Base-by-base conservation (phyloP, 2,797 vertebrate species). In the Falco berigora region DNA sequence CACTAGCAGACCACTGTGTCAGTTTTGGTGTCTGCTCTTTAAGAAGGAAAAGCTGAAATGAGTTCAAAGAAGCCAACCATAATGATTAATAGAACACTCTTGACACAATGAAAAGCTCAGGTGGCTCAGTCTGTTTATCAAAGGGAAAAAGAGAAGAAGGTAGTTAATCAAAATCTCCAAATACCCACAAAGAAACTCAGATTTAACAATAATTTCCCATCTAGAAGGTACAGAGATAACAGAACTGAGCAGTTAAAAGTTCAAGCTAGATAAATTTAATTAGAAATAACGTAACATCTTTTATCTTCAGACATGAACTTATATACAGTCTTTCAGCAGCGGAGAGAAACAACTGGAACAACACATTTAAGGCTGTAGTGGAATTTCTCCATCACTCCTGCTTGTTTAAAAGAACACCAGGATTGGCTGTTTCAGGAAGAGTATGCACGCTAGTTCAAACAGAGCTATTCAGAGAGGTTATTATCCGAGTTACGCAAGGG, bases 371-470 rank as follows among this genome's bases (percentile, higher is more conserved):
- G 88, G 86, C 30, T 64, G 62, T 53, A 72, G 81, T 92, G 94
- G 93, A 97, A 96, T 92, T 90, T 97, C 92, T 96, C 91, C 85
- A 78, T 88, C 85, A 86, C 58, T 95, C 72, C 55, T 30, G 75
- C 93, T 94, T 95, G 90, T 90, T 93, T 95, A 87, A 87, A 92
- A 86, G 61, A 78, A 58, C 66, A 53, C 22, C 36, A 83, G 90
- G 93, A 94, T 63, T 91, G 92, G 95, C 82, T 77, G 88, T 34
- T 85, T 58, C 72, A 56, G 80, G 36, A 40, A 76, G 80, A 94
- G 78, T 49, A 83, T 25, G 86, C 90, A 95, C 49, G 9, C 95
- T 93, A 95, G 90, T 92, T 95, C 96, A 96, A 96, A 96, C 96
- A 96, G 84, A 91, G 93, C 93, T 91, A 92, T 85, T 95, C 90